These are phyloP conservation scores for Platysteira castanea DNA, from an alignment of 2,113 vertebrate species.

Conservation along the genomic window DNA sequence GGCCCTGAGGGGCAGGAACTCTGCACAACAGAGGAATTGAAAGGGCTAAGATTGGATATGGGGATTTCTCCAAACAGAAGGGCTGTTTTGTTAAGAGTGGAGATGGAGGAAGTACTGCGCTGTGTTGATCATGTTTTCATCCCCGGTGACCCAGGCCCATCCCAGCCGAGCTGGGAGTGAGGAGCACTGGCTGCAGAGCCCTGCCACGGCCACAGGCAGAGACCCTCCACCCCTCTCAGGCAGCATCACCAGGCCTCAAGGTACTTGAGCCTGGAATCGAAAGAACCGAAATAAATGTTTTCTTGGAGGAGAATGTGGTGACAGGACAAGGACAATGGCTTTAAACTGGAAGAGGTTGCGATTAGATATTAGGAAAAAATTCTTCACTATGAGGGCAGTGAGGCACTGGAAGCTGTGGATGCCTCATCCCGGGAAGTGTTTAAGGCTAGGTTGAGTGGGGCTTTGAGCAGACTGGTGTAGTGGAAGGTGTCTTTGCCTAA, in stretches of 20 bases:
- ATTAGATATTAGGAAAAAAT: background rate
- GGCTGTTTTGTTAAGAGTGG: background rate
- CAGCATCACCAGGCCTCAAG: rapidly evolving
- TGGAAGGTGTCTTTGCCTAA: background rate
- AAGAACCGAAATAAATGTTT: background rate
- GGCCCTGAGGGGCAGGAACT: background rate
- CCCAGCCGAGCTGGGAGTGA: background rate
- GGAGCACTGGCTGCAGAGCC: background rate
- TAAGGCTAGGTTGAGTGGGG: background rate
- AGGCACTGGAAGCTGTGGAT: background rate
- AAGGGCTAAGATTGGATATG: rapidly evolving
- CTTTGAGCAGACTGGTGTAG: background rate
- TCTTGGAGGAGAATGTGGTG: background rate
- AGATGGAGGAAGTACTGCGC: background rate
- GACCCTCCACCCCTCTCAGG: background rate
- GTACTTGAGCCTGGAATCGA: background rate
- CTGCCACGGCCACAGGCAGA: rapidly evolving
- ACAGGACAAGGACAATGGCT: background rate
- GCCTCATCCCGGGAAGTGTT: background rate
- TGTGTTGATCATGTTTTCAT: background rate
- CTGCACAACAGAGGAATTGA: rapidly evolving
- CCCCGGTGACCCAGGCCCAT: background rate
- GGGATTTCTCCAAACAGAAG: background rate
- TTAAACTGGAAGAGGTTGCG: background rate
- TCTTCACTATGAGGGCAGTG: background rate